These are phyloP conservation scores for Sternarchorhynchus goeldii DNA, from an alignment of 2,797 vertebrate species.

Conservation along the genomic window DNA sequence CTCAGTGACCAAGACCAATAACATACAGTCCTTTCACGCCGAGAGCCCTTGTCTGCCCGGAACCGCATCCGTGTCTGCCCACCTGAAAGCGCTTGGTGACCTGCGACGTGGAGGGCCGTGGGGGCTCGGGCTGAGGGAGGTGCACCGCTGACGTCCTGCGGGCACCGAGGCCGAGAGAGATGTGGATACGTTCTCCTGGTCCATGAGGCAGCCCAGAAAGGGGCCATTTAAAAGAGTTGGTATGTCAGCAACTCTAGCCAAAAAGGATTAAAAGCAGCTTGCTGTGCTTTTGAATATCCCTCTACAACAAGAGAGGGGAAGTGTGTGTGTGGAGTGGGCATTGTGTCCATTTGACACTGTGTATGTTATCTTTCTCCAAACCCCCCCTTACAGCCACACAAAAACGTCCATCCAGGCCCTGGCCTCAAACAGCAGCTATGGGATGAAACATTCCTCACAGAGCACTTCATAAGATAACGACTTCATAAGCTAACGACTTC, in stretches of 20 bases:
- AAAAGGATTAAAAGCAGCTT: constrained; percentile 74
- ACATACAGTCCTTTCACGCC: too few relatives aligned
- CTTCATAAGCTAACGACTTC: too few relatives aligned
- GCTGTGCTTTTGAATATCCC: constrained; percentile 75
- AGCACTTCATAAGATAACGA: too few relatives aligned
- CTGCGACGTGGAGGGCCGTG: too few relatives aligned
- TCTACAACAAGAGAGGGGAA: constrained; percentile 61
- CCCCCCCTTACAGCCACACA: neutral
- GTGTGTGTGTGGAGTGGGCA: constrained; percentile 65
- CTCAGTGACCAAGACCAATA: too few relatives aligned
- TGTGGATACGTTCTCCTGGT: constrained; percentile 46
- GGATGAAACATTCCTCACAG: too few relatives aligned
- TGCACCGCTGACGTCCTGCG: too few relatives aligned
- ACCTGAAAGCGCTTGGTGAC: too few relatives aligned
- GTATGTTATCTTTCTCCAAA: constrained; percentile 2
- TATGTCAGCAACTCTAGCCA: constrained; percentile 83
- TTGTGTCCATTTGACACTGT: constrained; percentile 62
- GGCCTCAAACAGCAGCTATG: neutral
- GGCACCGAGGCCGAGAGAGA: constrained; percentile 54
- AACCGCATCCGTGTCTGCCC: too few relatives aligned
- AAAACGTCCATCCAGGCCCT: neutral
- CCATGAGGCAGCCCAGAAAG: constrained; percentile 59
- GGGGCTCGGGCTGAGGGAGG: too few relatives aligned
- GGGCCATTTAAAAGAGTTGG: constrained; percentile 73
- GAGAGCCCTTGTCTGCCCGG: too few relatives aligned